phyloP scores from a whole-genome alignment of 2,113 vertebrate genomes.

The Pedetes capensis region DNA sequence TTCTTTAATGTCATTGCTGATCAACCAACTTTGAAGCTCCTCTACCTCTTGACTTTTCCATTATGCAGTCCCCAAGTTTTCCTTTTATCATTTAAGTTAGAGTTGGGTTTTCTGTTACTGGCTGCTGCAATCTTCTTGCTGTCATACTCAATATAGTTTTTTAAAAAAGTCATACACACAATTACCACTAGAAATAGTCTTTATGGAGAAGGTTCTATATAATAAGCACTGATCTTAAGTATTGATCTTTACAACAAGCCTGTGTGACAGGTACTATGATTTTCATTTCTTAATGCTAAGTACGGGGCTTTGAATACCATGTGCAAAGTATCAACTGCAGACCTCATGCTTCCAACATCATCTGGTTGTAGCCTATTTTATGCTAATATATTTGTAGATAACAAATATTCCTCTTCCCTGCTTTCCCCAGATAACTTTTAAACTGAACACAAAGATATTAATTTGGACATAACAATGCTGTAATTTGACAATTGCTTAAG shows the following conservation, averaged over 20 bases:
- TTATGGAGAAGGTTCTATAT: neutral
- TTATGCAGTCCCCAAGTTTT: neutral
- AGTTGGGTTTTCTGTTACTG: conserved; percentile 4
- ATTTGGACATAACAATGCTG: conserved; percentile 9
- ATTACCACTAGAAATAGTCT: neutral
- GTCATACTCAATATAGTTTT: neutral
- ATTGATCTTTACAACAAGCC: neutral
- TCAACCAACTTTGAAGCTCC: neutral
- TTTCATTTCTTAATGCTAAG: neutral
- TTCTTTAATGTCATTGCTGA: neutral
- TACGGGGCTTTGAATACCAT: neutral
- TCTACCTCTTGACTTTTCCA: neutral
- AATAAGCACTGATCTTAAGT: neutral
- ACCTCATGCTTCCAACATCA: neutral
- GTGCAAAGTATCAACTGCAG: neutral
- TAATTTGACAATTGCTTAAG: conserved; percentile 54
- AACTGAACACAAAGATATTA: conserved; percentile 22
- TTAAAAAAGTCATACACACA: neutral
- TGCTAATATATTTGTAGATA: neutral
- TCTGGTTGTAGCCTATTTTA: neutral
- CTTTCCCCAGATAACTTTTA: neutral
- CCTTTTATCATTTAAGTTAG: neutral
- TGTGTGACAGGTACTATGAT: neutral
- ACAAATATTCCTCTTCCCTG: neutral
- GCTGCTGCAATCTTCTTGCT: neutral